phyloP scores from a whole-genome alignment of 1,140 invertebrate genomes.

The Trachymyrmex septentrionalis region DNA sequence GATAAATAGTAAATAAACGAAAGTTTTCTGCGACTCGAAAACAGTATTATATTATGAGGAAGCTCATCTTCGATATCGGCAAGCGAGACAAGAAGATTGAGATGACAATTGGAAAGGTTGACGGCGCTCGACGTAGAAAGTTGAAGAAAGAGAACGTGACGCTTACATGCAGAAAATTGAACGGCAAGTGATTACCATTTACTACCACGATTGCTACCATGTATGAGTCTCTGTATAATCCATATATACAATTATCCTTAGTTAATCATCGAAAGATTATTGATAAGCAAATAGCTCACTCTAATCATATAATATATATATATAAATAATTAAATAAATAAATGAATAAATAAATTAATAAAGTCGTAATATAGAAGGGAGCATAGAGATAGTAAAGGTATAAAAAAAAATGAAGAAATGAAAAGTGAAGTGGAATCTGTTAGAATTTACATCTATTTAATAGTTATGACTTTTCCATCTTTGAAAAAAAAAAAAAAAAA shows the following conservation, averaged over 20 bases:
- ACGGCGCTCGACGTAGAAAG: constrained; percentile 69
- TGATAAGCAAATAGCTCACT: constrained; percentile 13
- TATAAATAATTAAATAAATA: constrained; percentile 7
- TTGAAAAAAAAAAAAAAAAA: constrained; percentile 4
- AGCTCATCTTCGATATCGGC: constrained; percentile 13
- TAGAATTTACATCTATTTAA: constrained; percentile 3
- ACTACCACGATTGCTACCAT: constrained; percentile 27
- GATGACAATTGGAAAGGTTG: constrained; percentile 59
- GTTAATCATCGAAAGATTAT: constrained; percentile 1
- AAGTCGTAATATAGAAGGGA: neutral
- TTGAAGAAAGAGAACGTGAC: constrained; percentile 73
- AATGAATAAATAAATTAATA: neutral
- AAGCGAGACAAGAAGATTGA: constrained; percentile 24
- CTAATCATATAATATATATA: constrained; percentile 27
- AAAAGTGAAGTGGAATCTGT: neutral
- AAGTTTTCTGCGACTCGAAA: neutral
- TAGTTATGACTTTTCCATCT: neutral
- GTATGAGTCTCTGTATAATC: neutral
- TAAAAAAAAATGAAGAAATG: neutral
- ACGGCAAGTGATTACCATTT: constrained; percentile 25
- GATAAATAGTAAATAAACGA: neutral
- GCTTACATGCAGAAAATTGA: constrained; percentile 64
- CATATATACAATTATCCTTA: constrained; percentile 17
- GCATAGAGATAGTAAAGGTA: neutral
- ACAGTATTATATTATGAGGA: neutral